Evolutionary conservation across 2,888 invertebrate species (phyloP).

Genomic region (Azorinus chamasolen): DNA sequence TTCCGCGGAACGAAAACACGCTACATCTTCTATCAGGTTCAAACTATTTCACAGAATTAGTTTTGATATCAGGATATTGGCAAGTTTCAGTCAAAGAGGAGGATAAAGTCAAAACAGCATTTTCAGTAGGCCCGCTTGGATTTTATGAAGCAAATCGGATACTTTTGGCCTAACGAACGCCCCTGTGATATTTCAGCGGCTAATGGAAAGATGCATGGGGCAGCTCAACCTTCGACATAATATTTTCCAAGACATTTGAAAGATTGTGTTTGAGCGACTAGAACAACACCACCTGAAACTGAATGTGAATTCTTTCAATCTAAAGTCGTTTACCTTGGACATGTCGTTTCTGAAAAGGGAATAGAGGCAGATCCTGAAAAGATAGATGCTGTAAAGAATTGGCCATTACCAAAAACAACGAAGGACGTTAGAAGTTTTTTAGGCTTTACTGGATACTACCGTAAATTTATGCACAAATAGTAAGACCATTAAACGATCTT

Average conservation of each 20-base stretch:
- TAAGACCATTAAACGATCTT: constrained; percentile 17
- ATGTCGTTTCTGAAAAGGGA: constrained; percentile 22
- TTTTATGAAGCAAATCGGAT: constrained; percentile 30
- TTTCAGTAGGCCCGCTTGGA: constrained; percentile 15
- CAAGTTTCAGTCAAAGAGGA: constrained; percentile 22
- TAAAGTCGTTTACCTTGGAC: constrained; percentile 19
- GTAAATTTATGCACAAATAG: constrained; percentile 11
- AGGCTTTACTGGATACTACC: constrained; percentile 27
- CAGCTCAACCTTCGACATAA: constrained; percentile 32
- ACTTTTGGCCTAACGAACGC: constrained; percentile 23
- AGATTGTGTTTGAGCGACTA: constrained; percentile 14
- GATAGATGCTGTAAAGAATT: constrained; percentile 21
- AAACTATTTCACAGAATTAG: constrained; percentile 21
- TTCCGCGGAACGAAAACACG: constrained; percentile 24
- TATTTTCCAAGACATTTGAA: constrained; percentile 16
- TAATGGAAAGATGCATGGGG: constrained; percentile 37
- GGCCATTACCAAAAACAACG: constrained; percentile 17
- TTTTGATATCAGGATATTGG: constrained; percentile 22
- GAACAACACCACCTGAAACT: constrained; percentile 20
- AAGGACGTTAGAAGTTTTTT: constrained; percentile 26
- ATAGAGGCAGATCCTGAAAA: constrained; percentile 26
- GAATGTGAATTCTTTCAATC: constrained; percentile 34
- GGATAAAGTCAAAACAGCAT: constrained; percentile 32
- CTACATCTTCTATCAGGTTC: constrained; percentile 22
- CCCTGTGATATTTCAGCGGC: constrained; percentile 27